Evolutionary conservation across 1,140 invertebrate species (phyloP).

Genomic region (Reticulitermes speratus): DNA sequence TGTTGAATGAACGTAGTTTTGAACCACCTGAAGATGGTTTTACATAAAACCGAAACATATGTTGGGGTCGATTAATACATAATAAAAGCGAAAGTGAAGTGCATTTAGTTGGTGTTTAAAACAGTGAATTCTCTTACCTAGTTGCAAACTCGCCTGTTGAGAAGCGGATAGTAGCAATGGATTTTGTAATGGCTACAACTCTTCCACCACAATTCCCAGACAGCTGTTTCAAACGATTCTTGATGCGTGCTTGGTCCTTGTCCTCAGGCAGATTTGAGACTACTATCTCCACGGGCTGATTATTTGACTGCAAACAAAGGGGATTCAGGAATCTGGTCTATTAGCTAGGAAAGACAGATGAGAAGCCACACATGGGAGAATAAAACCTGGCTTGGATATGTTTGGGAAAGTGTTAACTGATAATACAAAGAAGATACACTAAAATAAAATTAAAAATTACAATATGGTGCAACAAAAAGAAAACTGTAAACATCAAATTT

Average conservation of each 20-base stretch:
- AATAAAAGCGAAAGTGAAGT: too few species aligned
- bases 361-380: background rate
- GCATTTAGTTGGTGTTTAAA: too few species aligned
- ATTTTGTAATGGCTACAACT: slow-evolving; percentile 62
- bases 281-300: slow-evolving; percentile 47
- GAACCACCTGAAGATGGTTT: too few species aligned
- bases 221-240: slow-evolving; percentile 64
- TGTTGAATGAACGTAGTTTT: too few species aligned
- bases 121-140: slow-evolving; percentile 59
- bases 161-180: slow-evolving; percentile 70
- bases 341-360: background rate
- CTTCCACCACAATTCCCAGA: slow-evolving; percentile 81
- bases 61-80: too few species aligned
- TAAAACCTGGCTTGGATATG: too few species aligned
- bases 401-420: too few species aligned
- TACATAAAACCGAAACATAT: too few species aligned
- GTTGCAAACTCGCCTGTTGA: slow-evolving; percentile 66
- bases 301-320: slow-evolving; percentile 36
- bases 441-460: too few species aligned
- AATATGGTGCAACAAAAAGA: too few species aligned
- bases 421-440: too few species aligned
- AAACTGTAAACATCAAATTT: too few species aligned
- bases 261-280: slow-evolving; percentile 55
- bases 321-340: background rate
- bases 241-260: slow-evolving; percentile 51